A percentile compares a stretch with the other conserved stretches of the same genome.
These are phyloP conservation scores for Xestoiulus laeticollis DNA, from an alignment of 2,888 invertebrate species.

Conservation along the genomic window DNA sequence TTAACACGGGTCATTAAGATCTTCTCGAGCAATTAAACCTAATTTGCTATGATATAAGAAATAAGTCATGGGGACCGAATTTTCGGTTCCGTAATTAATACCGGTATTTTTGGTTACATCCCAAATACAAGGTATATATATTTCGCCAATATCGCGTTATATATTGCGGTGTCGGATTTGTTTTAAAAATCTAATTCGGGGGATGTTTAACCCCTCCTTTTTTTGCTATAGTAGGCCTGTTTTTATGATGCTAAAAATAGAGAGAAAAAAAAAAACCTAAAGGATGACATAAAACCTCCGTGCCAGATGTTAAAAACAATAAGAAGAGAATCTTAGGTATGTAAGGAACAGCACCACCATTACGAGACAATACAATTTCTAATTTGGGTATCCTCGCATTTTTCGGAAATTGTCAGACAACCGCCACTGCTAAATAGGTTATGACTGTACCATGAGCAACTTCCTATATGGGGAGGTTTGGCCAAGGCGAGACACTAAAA, in stretches of 20 bases:
- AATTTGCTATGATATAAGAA: neutral
- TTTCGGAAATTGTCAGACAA: constrained; percentile 41
- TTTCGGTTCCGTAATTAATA: neutral
- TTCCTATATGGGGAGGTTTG: neutral
- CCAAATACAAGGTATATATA: constrained; percentile 27
- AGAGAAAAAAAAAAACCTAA: constrained; percentile 31
- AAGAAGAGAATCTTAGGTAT: constrained; percentile 47
- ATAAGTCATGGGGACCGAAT: neutral
- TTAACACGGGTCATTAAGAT: neutral
- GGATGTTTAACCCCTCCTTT: constrained; percentile 31
- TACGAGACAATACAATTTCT: constrained; percentile 48
- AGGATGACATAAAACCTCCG: constrained; percentile 48
- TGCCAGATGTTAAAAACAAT: constrained; percentile 48
- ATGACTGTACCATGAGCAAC: constrained; percentile 28
- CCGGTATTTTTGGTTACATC: neutral
- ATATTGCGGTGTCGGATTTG: constrained; percentile 30
- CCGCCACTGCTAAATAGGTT: constrained; percentile 36
- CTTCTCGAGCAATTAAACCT: neutral
- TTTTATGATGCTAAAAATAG: constrained; percentile 48
- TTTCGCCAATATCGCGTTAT: constrained; percentile 3
- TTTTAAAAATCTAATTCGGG: constrained; percentile 32
- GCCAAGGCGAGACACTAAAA: neutral
- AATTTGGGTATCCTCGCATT: constrained; percentile 44
- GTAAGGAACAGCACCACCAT: constrained; percentile 49
- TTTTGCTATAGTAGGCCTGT: neutral